A percentile compares a stretch with the other conserved stretches of the same genome.
Evolutionary conservation across 1,140 invertebrate species (phyloP).

Genomic region (Trachymyrmex septentrionalis): DNA sequence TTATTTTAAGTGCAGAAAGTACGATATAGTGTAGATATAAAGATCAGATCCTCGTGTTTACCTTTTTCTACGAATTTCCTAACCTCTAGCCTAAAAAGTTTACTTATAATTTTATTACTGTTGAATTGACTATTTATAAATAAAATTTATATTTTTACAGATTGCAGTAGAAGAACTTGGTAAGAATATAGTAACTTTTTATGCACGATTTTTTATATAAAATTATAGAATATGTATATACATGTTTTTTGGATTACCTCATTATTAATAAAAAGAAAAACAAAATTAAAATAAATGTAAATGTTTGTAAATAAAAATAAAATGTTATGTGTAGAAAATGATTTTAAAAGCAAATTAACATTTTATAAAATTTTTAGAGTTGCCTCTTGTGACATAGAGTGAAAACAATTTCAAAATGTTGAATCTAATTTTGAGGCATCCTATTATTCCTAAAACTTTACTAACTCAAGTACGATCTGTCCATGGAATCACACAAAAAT

Average conservation of each 20-base stretch:
- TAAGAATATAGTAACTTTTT: constrained; percentile 6
- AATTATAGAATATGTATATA: not conserved
- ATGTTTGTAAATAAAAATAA: not conserved
- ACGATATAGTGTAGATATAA: not conserved
- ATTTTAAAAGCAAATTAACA: constrained; percentile 3
- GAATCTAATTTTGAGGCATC: not conserved
- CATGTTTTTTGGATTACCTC: not conserved
- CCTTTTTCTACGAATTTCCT: not conserved
- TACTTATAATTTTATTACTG: not conserved
- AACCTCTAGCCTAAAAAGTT: not conserved
- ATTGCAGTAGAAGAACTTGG: not conserved
- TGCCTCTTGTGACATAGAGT: not conserved
- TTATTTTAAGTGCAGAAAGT: constrained; percentile 6
- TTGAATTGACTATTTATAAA: constrained; percentile 1
- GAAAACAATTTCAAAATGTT: constrained; percentile 24
- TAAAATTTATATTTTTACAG: not conserved
- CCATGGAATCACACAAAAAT: constrained; percentile 22
- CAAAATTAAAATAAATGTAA: not conserved
- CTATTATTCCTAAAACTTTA: not conserved
- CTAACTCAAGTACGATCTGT: constrained; percentile 11
- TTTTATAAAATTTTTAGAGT: constrained; percentile 10
- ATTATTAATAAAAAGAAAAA: not conserved
- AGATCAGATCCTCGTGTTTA: not conserved
- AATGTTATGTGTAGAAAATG: not conserved
- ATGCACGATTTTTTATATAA: not conserved